A percentile compares a stretch with the other conserved stretches of the same genome.
These are phyloP conservation scores for Acropternis orthonyx DNA, from an alignment of 2,797 vertebrate genomes.

Conservation along the genomic window DNA sequence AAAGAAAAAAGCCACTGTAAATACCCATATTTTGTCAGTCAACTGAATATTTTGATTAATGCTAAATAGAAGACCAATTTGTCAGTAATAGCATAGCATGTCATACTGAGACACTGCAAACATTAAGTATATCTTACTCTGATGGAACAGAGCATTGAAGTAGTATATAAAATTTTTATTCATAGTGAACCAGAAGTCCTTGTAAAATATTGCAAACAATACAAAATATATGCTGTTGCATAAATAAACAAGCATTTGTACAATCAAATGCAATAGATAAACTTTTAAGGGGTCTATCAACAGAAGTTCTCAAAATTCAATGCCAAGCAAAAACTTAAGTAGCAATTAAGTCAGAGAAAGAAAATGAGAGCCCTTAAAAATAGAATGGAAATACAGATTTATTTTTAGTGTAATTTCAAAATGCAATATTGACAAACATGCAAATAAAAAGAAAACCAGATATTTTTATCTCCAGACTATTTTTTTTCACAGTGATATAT, in stretches of 20 bases:
- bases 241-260: background rate
- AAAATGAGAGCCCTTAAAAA: background rate
- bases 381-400: background rate
- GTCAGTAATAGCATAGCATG: background rate
- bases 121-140: background rate
- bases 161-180: conserved; percentile 11
- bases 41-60: background rate
- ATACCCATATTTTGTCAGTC: background rate
- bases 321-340: background rate
- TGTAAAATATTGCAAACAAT: background rate
- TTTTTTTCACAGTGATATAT: background rate
- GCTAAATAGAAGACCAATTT: background rate
- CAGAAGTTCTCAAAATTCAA: background rate
- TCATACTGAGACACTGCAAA: background rate
- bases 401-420: background rate
- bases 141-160: background rate
- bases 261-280: background rate
- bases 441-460: background rate
- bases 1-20: background rate
- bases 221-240: background rate
- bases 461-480: background rate
- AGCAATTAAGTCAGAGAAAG: background rate
- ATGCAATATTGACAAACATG: background rate
- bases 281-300: background rate
- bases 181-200: background rate